A percentile compares a stretch with the other conserved stretches of the same genome.
These are phyloP conservation scores for Antrozous pallidus DNA, from an alignment of 2,797 vertebrate genomes.

Conservation along the genomic window DNA sequence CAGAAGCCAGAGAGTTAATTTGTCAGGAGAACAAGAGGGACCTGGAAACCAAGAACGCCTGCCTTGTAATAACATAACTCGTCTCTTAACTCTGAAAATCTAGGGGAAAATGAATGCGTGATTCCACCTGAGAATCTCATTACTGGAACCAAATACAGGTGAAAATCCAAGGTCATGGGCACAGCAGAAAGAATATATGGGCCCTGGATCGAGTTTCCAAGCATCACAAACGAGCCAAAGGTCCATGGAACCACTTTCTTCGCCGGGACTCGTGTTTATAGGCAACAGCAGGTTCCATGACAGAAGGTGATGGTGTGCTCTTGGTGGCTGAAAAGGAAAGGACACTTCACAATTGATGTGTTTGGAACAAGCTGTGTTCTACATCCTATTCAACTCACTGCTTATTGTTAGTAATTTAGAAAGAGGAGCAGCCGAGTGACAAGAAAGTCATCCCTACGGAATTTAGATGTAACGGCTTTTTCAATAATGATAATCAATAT, in stretches of 20 bases:
- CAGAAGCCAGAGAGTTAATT: neutral
- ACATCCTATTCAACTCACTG: neutral
- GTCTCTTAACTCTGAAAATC: slow-evolving; percentile 24
- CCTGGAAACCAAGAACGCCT: neutral
- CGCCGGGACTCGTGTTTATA: slow-evolving; percentile 12
- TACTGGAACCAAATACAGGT: slow-evolving; percentile 53
- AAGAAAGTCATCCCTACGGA: neutral
- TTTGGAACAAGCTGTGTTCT: slow-evolving; percentile 33
- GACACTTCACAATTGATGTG: neutral
- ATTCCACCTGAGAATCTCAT: slow-evolving; percentile 56
- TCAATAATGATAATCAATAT: slow-evolving; percentile 30
- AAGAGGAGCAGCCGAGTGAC: neutral
- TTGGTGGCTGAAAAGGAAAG: slow-evolving; percentile 9
- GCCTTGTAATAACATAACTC: slow-evolving; percentile 38
- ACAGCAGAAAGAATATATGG: slow-evolving; percentile 45
- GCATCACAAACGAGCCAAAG: slow-evolving; percentile 18
- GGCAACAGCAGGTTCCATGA: slow-evolving; percentile 36
- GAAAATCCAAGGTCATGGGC: slow-evolving; percentile 51
- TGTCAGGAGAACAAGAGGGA: neutral
- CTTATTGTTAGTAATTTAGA: slow-evolving; percentile 39
- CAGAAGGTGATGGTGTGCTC: neutral
- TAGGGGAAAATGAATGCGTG: slow-evolving; percentile 23
- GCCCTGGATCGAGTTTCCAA: slow-evolving; percentile 9
- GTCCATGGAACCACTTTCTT: neutral
- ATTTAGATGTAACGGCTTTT: neutral